These are phyloP conservation scores for Bombus soroeensis DNA, from an alignment of 1,140 invertebrate genomes.

Conservation along the genomic window DNA sequence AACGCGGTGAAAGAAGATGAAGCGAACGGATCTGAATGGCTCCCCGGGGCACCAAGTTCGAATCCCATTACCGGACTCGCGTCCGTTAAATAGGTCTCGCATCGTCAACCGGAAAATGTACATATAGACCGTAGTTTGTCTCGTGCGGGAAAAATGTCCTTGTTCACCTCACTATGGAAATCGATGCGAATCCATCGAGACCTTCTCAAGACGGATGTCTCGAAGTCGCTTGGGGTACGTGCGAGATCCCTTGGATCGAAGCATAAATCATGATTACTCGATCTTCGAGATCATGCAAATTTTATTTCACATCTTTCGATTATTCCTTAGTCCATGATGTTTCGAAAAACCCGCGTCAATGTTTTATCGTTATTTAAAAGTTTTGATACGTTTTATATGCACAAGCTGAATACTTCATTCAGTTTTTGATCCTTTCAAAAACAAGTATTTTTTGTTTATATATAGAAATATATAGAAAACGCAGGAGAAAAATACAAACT, in stretches of 20 bases:
- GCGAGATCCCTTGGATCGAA: neutral
- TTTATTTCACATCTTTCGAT: neutral
- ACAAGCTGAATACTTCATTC: no score
- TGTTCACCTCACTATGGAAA: slow-evolving; percentile 78
- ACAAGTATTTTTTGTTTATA: no score
- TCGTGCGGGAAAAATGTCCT: slow-evolving; percentile 70
- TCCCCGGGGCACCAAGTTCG: slow-evolving; percentile 80
- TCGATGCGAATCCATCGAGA: slow-evolving; percentile 75
- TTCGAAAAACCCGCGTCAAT: neutral
- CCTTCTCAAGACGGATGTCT: neutral
- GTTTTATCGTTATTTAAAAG: neutral
- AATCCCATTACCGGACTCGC: slow-evolving; percentile 84
- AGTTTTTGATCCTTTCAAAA: no score
- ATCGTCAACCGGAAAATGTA: slow-evolving; percentile 84
- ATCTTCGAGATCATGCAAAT: neutral
- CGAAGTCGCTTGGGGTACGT: neutral
- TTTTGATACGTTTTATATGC: no score
- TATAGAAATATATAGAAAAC: no score
- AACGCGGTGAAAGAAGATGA: slow-evolving; percentile 61
- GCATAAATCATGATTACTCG: neutral
- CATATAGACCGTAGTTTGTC: slow-evolving; percentile 70
- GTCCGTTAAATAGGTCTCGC: slow-evolving; percentile 84
- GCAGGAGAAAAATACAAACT: no score
- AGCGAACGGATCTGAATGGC: slow-evolving; percentile 75
- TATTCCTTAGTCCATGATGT: neutral